These are phyloP conservation scores for Darevskia nairensis DNA, from an alignment of 2,797 vertebrate genomes.

Conservation along the genomic window DNA sequence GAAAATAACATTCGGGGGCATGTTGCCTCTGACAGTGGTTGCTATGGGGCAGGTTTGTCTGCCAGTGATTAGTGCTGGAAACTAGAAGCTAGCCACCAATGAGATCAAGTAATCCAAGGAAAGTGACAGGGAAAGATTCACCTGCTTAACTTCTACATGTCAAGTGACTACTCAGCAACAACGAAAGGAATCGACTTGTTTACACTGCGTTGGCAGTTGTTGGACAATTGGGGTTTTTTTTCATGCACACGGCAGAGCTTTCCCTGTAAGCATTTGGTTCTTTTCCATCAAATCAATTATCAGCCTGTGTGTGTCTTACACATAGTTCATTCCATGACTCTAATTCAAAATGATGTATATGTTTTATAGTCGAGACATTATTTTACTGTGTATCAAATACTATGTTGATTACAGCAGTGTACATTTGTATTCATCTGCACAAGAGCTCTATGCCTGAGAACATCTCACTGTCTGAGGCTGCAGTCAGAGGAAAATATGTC, in stretches of 20 bases:
- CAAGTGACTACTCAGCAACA: too few relatives aligned
- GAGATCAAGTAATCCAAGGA: background rate
- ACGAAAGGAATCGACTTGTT: background rate
- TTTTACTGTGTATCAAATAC: background rate
- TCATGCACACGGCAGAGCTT: background rate
- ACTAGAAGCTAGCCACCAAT: constrained; percentile 98
- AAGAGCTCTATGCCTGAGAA: background rate
- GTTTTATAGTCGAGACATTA: background rate
- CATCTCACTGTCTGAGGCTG: background rate
- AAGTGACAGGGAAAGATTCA: background rate
- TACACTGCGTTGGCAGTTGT: background rate
- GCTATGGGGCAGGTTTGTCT: constrained; percentile 99
- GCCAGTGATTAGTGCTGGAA: constrained; percentile 98
- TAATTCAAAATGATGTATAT: background rate
- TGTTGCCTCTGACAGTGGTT: constrained; percentile 75
- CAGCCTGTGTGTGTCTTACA: background rate
- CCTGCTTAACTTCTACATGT: background rate
- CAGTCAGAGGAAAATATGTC: background rate
- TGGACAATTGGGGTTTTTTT: background rate
- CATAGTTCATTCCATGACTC: background rate
- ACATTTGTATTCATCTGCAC: background rate
- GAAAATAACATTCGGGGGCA: too few relatives aligned
- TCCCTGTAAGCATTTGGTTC: too few relatives aligned
- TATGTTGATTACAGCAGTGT: background rate
- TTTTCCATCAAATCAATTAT: background rate